Evolutionary conservation across 2,888 invertebrate genomes (phyloP), one percentile per base, ranked within the genome.

Genomic region (Rhingia campestris): DNA sequence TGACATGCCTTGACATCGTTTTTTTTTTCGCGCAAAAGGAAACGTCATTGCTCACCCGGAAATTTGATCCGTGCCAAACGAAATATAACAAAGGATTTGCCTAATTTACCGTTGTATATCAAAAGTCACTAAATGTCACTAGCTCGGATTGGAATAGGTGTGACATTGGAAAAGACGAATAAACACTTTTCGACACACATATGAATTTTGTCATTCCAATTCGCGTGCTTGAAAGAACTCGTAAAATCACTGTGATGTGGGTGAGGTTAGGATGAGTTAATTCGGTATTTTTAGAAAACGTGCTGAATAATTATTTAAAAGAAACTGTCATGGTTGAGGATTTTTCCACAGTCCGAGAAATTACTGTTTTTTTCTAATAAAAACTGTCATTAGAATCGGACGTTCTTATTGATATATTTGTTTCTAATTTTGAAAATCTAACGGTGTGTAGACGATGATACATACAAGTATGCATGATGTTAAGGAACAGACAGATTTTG

Each of bases 271-370:
- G 86, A 88, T 90, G 89, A 89, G 88, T 88, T 90, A 88, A 89
- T 88, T 81, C 45, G 69, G 59, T 89, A 90, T 89, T 89, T 89
- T 87, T 89, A 88, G 89, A 88, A 75, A 86, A 87, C 87, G 87
- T 88, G 87, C 88, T 88, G 88, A 10, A 49, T 49, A 6, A 88
- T 87, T 88, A 35, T 73, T 75, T 4, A 10, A 14, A 10, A 41
- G 37, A 41, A 14, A 7, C 56, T 47, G 61, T 33, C 22, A 22
- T 76, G 76, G 43, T 63, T 37, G 58, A 5, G 10, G 54, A 45
- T 54, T 66, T 66, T 58, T 56, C 39, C 61, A 63, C 43, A 6
- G 12, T 30, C 39, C 33, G 35, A 10, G 35, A 51, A 6, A 33
- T 32, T 33, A 41, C 59, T 47, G 32, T 35, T 43, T 35, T 54